Conservation (phyloP, 2,797 vertebrate species). For the Morus bassanus region DNA sequence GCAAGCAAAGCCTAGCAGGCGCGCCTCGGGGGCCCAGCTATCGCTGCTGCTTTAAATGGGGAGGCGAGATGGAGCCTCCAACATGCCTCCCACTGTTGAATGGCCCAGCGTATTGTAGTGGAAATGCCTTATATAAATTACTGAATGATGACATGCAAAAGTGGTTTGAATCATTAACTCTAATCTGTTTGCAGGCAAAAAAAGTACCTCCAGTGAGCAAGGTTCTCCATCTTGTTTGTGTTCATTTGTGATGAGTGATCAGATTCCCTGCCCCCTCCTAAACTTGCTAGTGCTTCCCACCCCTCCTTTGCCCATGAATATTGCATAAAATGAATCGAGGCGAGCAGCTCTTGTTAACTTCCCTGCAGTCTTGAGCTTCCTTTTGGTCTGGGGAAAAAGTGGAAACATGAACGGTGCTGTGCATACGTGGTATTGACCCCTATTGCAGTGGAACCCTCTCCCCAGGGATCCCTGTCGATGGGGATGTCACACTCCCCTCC, state of each 20-base stretch:
- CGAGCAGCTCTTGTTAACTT: conserved; percentile 15
- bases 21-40: background rate
- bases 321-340: conserved; percentile 29
- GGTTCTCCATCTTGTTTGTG: conserved; percentile 33
- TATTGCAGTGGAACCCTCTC: background rate
- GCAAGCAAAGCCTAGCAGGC: conserved; percentile 35
- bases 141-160: conserved; percentile 46
- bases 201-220: conserved; percentile 50
- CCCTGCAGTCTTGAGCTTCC: conserved; percentile 7
- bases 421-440: background rate
- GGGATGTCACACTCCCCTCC: background rate
- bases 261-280: background rate
- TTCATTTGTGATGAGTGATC: conserved; percentile 41
- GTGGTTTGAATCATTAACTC: conserved; percentile 45
- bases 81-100: background rate
- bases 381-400: background rate
- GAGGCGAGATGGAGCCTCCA: conserved; percentile 19
- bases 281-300: conserved; percentile 17
- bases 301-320: background rate
- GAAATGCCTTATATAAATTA: conserved; percentile 60
- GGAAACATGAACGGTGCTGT: background rate
- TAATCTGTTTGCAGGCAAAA: conserved; percentile 51
- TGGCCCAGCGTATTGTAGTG: conserved; percentile 35
- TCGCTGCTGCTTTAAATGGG: conserved; percentile 28
- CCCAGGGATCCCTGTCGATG: background rate